A percentile compares a stretch with the other conserved stretches of the same genome.
These are phyloP conservation scores for Synanceia verrucosa DNA, from an alignment of 2,797 vertebrate species.

Conservation along the genomic window DNA sequence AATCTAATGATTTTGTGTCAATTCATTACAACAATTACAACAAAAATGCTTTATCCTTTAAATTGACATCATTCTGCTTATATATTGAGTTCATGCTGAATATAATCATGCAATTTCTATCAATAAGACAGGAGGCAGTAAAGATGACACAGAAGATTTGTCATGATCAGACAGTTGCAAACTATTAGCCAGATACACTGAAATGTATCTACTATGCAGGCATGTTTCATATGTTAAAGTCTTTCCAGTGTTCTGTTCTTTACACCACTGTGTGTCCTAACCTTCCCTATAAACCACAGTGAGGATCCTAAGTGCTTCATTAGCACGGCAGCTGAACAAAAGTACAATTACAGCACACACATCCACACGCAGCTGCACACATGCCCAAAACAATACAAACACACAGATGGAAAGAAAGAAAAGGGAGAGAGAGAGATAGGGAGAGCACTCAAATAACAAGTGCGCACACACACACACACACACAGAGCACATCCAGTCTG, in stretches of 20 bases:
- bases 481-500: constrained; percentile 23
- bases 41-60: not conserved
- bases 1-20: not conserved
- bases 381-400: constrained; percentile 14
- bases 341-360: constrained; percentile 15
- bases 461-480: constrained; percentile 31
- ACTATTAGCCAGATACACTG: not conserved
- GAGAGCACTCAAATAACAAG: constrained; percentile 59
- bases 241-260: constrained; percentile 20
- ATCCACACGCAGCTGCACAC: constrained; percentile 16
- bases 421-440: constrained; percentile 11
- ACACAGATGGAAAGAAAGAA: constrained; percentile 29
- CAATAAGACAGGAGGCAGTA: not conserved
- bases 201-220: not conserved
- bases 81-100: not conserved
- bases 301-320: constrained; percentile 62
- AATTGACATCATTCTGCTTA: not conserved
- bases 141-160: not conserved
- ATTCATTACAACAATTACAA: constrained; percentile 3
- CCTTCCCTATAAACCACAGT: constrained; percentile 35
- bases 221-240: not conserved
- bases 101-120: not conserved
- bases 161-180: not conserved
- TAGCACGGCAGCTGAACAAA: constrained; percentile 57
- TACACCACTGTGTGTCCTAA: constrained; percentile 30